Base-by-base conservation (phyloP, 1,140 invertebrate species). In the Dryas iulia region DNA sequence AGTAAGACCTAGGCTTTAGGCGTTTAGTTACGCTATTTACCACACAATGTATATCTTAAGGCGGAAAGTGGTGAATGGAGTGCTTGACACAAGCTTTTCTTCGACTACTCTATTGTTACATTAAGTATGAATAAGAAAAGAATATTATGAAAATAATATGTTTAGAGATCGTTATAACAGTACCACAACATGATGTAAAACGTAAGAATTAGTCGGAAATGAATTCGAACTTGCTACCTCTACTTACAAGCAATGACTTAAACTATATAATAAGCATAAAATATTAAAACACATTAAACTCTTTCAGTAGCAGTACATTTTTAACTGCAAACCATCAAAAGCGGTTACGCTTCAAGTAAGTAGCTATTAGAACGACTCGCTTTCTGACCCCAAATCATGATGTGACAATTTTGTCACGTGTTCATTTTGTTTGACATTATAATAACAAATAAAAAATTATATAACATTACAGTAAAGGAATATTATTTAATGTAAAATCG, bases 361-460 rank as follows among this genome's bases (percentile, higher is more conserved):
- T 21, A 10, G 25, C 10, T 30, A 58, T 30, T 30, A 58, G 14
- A 18, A 30, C 56, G 56, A 58, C 28, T 31, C 57, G 57, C 57
- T 59, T 58, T 58, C 56, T 59, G 57, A 18, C 11, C 30, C 18
- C n/a, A 59, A 59, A 59, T 31, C 8, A 11, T 47, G 39, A 47
- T 33, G 57, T 59, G 57, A 59, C 57, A 33, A 59, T 59, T 59
- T 59, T 30, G 26, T 47, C 39, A 47, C 39, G 39, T 47, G 39
- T 14, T 47, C 39, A 47, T 47, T 47, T 52, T 1, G 30, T 64
- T 26, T 53, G 21, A 39, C 35, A 18, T n/a, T n/a, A n/a, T n/a
- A n/a, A n/a, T n/a, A n/a, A n/a, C n/a, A n/a, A n/a, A 14, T 2
- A 39, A 18, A 7, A 39, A 39, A 39, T 39, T 14, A 18, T 39